Percentiles rank a stretch among this genome's conserved stretches.
Evolutionary conservation across 2,113 vertebrate genomes (phyloP).

Genomic region (Amphilophus citrinellus): DNA sequence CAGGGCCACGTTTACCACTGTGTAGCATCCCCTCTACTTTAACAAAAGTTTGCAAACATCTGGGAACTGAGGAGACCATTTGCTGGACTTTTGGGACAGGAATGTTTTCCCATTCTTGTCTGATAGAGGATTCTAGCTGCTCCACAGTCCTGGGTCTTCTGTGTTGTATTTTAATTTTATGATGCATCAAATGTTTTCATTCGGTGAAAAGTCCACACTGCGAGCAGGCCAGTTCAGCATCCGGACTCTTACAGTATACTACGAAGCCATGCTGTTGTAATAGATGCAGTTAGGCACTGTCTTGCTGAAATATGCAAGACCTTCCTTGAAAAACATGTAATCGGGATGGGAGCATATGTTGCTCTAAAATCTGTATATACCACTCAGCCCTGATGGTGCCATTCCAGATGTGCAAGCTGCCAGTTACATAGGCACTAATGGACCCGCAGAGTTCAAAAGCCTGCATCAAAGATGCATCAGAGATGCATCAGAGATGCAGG

Average conservation of each 20-base stretch:
- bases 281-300: background rate
- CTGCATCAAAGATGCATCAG: no score
- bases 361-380: no score
- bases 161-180: background rate
- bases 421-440: no score
- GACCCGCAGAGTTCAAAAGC: no score
- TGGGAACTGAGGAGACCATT: background rate
- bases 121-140: background rate
- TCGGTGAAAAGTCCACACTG: background rate
- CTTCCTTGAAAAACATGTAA: no score
- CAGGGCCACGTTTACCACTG: background rate
- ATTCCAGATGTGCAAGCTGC: no score
- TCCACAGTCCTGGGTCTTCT: background rate
- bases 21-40: background rate
- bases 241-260: background rate
- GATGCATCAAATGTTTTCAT: background rate
- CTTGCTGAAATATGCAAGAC: no score
- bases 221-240: background rate
- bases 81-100: background rate
- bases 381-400: no score
- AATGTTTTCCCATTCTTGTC: background rate
- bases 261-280: background rate
- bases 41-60: no score
- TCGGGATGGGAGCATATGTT: no score
- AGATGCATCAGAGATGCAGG: no score